A percentile compares a stretch with the other conserved stretches of the same genome.
phyloP scores from a whole-genome alignment of 2,797 vertebrate genomes.

The Poeciliopsis paucimaculata region DNA sequence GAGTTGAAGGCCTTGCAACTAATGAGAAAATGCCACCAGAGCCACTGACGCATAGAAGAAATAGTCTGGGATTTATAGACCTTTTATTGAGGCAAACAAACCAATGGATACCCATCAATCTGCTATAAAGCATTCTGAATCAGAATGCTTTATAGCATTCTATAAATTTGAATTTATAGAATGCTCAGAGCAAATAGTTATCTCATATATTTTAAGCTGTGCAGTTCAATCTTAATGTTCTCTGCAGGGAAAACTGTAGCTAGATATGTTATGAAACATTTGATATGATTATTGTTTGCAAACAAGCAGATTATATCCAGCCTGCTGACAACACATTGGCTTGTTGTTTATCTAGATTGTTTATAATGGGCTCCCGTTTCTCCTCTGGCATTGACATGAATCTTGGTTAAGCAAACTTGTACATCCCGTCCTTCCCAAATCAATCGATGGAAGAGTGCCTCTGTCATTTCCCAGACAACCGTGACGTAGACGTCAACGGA shows the following conservation, averaged over 20 bases:
- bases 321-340: constrained; percentile 42
- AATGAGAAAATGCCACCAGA: background rate
- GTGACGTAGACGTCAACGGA: background rate
- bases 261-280: background rate
- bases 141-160: too few relatives aligned
- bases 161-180: too few relatives aligned
- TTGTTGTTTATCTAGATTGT: constrained; percentile 28
- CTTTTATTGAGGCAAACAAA: background rate
- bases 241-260: background rate
- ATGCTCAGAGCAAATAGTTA: too few relatives aligned
- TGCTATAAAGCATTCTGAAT: background rate
- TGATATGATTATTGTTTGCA: constrained; percentile 13
- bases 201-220: background rate
- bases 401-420: background rate
- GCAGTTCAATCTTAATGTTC: background rate
- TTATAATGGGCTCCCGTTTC: constrained; percentile 6
- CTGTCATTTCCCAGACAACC: background rate
- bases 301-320: constrained; percentile 45
- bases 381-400: background rate
- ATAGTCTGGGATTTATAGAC: background rate
- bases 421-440: background rate
- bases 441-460: background rate
- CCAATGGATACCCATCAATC: background rate
- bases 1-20: background rate
- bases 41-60: background rate